phyloP scores from a whole-genome alignment of 1,140 invertebrate genomes.

The Megathymus violae region DNA sequence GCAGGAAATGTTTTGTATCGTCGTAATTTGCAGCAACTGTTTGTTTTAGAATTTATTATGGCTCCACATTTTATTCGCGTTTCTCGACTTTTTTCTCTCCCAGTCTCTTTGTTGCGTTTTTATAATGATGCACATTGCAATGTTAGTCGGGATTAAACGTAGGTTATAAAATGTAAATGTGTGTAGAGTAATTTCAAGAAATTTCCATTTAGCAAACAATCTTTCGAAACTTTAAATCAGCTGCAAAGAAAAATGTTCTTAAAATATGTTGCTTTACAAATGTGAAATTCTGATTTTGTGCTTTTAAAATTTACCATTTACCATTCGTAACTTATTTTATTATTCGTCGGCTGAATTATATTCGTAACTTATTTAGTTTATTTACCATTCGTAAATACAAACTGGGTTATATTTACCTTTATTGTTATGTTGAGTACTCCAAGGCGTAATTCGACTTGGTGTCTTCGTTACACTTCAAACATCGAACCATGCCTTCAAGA shows the following conservation, averaged over 20 bases:
- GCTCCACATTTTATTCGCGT: slow-evolving; percentile 21
- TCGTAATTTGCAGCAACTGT: slow-evolving; percentile 15
- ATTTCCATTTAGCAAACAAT: background rate
- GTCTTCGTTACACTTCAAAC: too few species aligned
- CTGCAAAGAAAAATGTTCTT: background rate
- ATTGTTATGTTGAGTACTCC: too few species aligned
- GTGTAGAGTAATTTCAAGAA: background rate
- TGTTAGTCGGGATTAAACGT: background rate
- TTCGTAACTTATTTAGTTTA: too few species aligned
- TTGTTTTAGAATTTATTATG: slow-evolving; percentile 23
- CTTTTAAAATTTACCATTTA: too few species aligned
- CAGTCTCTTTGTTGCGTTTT: slow-evolving; percentile 5
- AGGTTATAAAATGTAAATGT: background rate
- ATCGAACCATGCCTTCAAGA: too few species aligned
- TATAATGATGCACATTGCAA: background rate
- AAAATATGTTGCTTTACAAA: too few species aligned
- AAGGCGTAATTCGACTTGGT: too few species aligned
- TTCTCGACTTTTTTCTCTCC: slow-evolving; percentile 1
- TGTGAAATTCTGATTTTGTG: too few species aligned
- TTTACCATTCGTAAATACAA: too few species aligned
- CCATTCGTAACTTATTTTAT: too few species aligned
- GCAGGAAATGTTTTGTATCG: slow-evolving; percentile 18
- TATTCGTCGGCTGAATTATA: too few species aligned
- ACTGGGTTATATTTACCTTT: too few species aligned
- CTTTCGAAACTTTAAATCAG: background rate